Base-by-base conservation (phyloP, 2,113 vertebrate species). In the Pleuronectes platessa region DNA sequence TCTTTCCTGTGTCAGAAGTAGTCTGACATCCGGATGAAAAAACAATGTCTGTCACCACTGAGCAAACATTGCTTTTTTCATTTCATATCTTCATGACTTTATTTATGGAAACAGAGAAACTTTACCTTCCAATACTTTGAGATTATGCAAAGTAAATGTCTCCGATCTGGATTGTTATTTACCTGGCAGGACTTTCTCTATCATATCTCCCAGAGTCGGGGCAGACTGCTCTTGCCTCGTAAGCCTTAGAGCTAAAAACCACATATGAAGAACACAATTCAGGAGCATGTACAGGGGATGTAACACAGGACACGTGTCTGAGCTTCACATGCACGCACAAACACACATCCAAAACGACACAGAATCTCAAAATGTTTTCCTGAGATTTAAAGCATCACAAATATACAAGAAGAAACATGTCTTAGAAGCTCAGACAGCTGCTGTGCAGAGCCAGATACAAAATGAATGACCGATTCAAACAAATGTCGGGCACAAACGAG, bases 191-290 rank as follows among this genome's bases (percentile, higher is more conserved):
- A 94, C 92, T 87, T 94, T 94, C 81, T 95, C 93, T 82, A 95
- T 92, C 95, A 95, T 94, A 89, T 94, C 92, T 86, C 94, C 94
- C 82, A 99, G 97, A 85, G 95, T 95, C 83, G 97, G 97, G 90
- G 97, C 97, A 92, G 98, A 99, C 90, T 97, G 96, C 85, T 99
- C 97, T 68, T 99, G 97, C 91, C 97, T 98, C 75, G 95, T 97
- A 94, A 99, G 95, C 92, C 96, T 97, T 90, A 97, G 88, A 93
- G 97, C 97, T 99, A 95, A 90, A 95, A 93, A 95, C 91, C 91
- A 95, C 94, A 93, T 86, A 92, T 71, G 88, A 90, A 93, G 86
- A 91, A 86, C 86, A 92, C 64, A 68, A 85, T 91, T 93, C 76
- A 93, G 81, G 79, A 90, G 8, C 82, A 65, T 61, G 69, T 58